Evolutionary conservation across 1,140 invertebrate species (phyloP), one percentile per base, ranked within the genome.

Genomic region (Dinoponera quadriceps): DNA sequence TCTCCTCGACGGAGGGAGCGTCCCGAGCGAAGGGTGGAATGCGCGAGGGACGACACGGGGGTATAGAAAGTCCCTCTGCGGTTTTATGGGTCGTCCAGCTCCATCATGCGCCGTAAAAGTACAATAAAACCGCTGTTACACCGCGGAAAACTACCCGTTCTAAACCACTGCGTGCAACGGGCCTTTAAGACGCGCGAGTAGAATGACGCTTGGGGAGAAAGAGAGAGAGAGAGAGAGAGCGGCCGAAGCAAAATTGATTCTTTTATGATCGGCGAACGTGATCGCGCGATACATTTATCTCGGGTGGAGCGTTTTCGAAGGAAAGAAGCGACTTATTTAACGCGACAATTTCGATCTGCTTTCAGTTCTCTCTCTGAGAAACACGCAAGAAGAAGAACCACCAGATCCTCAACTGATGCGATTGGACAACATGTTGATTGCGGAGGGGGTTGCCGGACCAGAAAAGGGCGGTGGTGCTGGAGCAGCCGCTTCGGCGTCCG

Each of bases 371-470:
- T 99, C 98, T 87, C 96, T 99, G 90, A 96, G 98, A 88, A 99
- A 99, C 94, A 98, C 98, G 86, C 98, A 99, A 95, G 99, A 99
- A 94, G 99, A 99, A 92, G 99, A 99, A 91, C 98, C 99, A 0
- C 98, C 99, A 92, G 99, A 99, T 95, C 99, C 99, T 0, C 99
- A 99, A 93, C 94, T 99, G 82, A 99, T 99, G 98, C 96, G 99
- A 88, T 94, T 99, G 92, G 99, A 99, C 95, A 99, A 99, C 94
- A 99, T 99, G 99, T 95, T 99, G 92, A 99, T 99, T 88, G 99
- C 99, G 0, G 99, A 99, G 94, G 99, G 99, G 51, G 99, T 99
- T 16, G 98, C 99, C 4, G 99, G 99, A 0, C 99, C 99, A 0
- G 99, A 99, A 92, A 99, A 99, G 93, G 98, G 98, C 20, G 98